These are phyloP conservation scores for Dolichopus griseipennis DNA, from an alignment of 2,888 invertebrate species.

Conservation along the genomic window DNA sequence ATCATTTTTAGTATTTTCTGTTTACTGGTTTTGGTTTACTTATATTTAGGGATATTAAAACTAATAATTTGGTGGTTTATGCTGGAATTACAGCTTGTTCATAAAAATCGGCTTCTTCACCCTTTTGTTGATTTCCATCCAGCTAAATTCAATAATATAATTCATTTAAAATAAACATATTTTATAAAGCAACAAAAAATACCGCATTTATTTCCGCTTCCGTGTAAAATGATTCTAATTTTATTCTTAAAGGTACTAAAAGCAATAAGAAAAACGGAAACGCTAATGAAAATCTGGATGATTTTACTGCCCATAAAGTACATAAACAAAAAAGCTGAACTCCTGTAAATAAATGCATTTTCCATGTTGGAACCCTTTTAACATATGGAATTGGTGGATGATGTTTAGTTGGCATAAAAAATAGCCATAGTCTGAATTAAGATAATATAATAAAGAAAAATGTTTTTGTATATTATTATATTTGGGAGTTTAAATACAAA, in stretches of 20 bases:
- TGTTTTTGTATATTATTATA: not conserved
- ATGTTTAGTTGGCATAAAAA: conserved; percentile 86
- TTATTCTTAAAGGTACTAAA: conserved; percentile 75
- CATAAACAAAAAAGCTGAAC: conserved; percentile 68
- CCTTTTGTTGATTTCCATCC: conserved; percentile 70
- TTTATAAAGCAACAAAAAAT: conserved; percentile 35
- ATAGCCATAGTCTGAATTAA: conserved; percentile 40
- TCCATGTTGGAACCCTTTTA: conserved; percentile 69
- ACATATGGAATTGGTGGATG: conserved; percentile 84
- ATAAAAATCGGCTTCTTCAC: conserved; percentile 82
- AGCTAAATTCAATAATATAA: conserved; percentile 47
- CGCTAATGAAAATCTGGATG: conserved; percentile 70
- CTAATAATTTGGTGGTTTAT: conserved; percentile 37
- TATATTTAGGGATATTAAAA: no score
- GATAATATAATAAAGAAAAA: not conserved
- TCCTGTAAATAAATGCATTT: conserved; percentile 80
- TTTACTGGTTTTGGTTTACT: no score
- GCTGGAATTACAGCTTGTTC: conserved; percentile 73
- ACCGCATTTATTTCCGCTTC: conserved; percentile 70
- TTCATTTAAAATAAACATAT: conserved; percentile 13
- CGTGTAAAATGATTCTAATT: conserved; percentile 62
- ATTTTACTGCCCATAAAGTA: conserved; percentile 74
- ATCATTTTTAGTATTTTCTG: no score
- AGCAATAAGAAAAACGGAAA: conserved; percentile 79
- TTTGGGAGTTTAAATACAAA: conserved; percentile 8